Evolutionary conservation across 30 jellyfish, hydroid and myxozoan genomes (phyloP), one percentile per base, ranked within the genome.

Genomic region (Turritopsis dohrnii): DNA sequence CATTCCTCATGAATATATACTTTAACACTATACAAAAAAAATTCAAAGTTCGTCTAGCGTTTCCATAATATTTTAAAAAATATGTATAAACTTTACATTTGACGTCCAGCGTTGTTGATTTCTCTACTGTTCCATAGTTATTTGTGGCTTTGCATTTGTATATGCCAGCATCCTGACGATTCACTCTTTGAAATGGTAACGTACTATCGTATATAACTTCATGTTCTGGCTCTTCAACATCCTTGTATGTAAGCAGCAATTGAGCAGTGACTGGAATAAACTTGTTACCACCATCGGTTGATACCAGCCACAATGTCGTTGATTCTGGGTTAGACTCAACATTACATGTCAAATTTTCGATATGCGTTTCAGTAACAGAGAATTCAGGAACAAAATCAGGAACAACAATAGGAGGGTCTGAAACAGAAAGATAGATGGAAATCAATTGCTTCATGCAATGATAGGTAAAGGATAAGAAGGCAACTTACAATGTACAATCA

Each of bases 141-240:
- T 86, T 86, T 1, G n/a, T 29, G 17, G 94, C 94, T 21, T 66
- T 81, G 60, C 94, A 86, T 1, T 16, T 66, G 52, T 86, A 86
- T 21, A 8, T 19, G 26, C 94, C 94, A 8, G 84, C 89, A 21
- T 65, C 52, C 24, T 23, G 1, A 9, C 28, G 26, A n/a, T 74
- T 71, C 52, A 29, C 60, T 29, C 0, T 21, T 21, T 4, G 28
- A 29, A 74, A 74, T 23, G 9, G 83, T 0, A 74, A 29, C 17
- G 83, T 23, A 0, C 65, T 74, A 71, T 74, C 65, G 60, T n/a
- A 74, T 16, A 1, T 22, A 0, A 26, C 65, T 29, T 74, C 83
- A 29, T 74, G 65, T 1, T 74, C 83, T 4, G 20, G 16, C 28
- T 74, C 9, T n/a, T 26, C 54, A 22, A 29, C 71, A n/a, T 27